Evolutionary conservation across 1,140 invertebrate genomes (phyloP), one percentile per base, ranked within the genome.

Genomic region (Phymorhynchus buccinoides): DNA sequence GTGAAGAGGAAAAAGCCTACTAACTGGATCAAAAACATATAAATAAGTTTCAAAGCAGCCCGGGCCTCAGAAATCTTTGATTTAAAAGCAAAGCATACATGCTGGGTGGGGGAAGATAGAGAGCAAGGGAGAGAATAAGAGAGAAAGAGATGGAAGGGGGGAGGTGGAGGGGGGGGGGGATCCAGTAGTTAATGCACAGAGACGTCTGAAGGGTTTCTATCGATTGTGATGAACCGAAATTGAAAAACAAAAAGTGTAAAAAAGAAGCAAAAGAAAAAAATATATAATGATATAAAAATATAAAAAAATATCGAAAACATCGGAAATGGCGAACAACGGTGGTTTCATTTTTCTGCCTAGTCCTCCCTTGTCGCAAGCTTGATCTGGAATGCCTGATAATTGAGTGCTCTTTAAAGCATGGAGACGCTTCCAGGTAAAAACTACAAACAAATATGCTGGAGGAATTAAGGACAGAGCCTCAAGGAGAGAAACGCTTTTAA

Each of bases 401-500:
- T 83, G 81, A 83, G 62, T 83, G 62, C 81, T 83, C 37, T 83
- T 71, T 66, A 71, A 73, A 66, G 81, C 48, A 56, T 56, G 77
- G 77, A 32, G 52, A 22, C 1, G 75, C 75, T n/a, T 44, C 32
- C 27, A 80, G 14, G 37, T 56, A 12, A 35, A 80, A 37, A 80
- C 56, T 12, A 80, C 56, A 62, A 62, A 80, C 14, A 62, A 41
- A 41, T 39, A 35, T 39, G 27, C 32, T 71, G 81, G 16, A 42
- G 27, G 62, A 68, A 83, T 83, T 66, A 68, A 71, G 66, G 18
- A 1, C 37, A n/a, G 27, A 81, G 80, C 80, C 48, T 81, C 22
- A 66, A 81, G 80, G 80, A 81, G 41, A 83, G 62, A 68, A 83
- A 44, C 81, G 81, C 81, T 83, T 83, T 83, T 83, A 83, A 83